phyloP scores from a whole-genome alignment of 2,113 vertebrate species.

The Phocoena phocoena region DNA sequence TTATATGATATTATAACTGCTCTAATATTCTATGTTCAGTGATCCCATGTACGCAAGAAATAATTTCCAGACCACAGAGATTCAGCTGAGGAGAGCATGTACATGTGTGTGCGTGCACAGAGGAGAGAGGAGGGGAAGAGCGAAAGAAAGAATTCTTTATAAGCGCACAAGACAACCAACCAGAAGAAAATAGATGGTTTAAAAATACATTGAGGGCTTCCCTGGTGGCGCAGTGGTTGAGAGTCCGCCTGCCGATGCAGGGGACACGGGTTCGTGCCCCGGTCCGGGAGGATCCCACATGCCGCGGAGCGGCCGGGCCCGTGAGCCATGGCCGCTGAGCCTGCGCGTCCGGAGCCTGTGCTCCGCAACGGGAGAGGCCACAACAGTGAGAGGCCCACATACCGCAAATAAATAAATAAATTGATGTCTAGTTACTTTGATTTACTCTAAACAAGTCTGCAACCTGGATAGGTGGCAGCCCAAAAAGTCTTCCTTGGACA shows the following conservation, averaged over 20 bases:
- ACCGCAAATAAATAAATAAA: not conserved
- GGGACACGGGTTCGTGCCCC: too few relatives aligned
- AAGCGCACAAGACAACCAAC: slow-evolving; percentile 49
- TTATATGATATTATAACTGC: not conserved
- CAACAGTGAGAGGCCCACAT: too few relatives aligned
- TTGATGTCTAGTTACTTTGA: slow-evolving; percentile 13
- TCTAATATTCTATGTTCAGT: not conserved
- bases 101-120: not conserved
- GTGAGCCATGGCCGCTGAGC: too few relatives aligned
- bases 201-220: slow-evolving; percentile 12
- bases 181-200: slow-evolving; percentile 47
- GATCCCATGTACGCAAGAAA: not conserved
- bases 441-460: slow-evolving; percentile 54
- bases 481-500: slow-evolving; percentile 25
- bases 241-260: too few relatives aligned
- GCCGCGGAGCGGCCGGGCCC: too few relatives aligned
- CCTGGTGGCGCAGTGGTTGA: too few relatives aligned
- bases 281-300: too few relatives aligned
- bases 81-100: not conserved
- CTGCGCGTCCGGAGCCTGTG: too few relatives aligned
- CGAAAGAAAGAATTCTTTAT: slow-evolving; percentile 12
- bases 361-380: too few relatives aligned
- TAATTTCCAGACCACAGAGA: not conserved
- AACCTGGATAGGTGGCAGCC: not conserved
- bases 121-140: not conserved